Conservation (phyloP, 2,888 invertebrate species). For the Nemotelus pantherinus region DNA sequence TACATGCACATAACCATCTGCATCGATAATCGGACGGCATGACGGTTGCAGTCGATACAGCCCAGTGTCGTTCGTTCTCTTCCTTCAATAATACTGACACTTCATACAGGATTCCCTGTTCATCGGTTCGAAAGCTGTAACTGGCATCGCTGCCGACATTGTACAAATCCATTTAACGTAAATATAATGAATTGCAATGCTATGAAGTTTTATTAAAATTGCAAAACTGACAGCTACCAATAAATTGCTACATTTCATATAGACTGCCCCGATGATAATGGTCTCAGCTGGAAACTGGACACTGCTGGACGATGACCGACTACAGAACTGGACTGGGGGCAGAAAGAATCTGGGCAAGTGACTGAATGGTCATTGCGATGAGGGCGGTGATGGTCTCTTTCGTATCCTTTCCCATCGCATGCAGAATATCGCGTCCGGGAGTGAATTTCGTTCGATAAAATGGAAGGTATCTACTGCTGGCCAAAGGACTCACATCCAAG, state of each 20-base stretch:
- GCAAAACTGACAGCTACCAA: constrained; percentile 53
- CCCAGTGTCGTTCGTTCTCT: neutral
- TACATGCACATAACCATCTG: neutral
- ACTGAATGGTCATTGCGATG: constrained; percentile 1
- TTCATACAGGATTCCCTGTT: neutral
- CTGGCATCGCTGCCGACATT: neutral
- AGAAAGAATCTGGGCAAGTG: constrained; percentile 3
- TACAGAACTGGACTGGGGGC: neutral
- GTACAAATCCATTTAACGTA: constrained; percentile 39
- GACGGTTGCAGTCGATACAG: constrained; percentile 11
- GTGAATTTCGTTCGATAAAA: neutral
- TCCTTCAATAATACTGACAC: neutral
- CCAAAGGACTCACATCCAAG: constrained; percentile 25
- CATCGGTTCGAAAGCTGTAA: neutral
- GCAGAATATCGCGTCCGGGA: neutral
- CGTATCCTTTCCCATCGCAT: neutral
- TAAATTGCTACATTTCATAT: constrained; percentile 44
- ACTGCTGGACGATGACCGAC: constrained; percentile 43
- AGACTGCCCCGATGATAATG: constrained; percentile 38
- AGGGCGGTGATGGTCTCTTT: neutral
- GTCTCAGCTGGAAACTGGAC: constrained; percentile 42
- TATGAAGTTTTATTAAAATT: constrained; percentile 55
- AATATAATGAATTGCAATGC: constrained; percentile 43
- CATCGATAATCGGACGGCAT: neutral
- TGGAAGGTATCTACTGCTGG: constrained; percentile 18